phyloP scores from a whole-genome alignment of 2,888 invertebrate species.

The Pristionchus maxplancki region DNA sequence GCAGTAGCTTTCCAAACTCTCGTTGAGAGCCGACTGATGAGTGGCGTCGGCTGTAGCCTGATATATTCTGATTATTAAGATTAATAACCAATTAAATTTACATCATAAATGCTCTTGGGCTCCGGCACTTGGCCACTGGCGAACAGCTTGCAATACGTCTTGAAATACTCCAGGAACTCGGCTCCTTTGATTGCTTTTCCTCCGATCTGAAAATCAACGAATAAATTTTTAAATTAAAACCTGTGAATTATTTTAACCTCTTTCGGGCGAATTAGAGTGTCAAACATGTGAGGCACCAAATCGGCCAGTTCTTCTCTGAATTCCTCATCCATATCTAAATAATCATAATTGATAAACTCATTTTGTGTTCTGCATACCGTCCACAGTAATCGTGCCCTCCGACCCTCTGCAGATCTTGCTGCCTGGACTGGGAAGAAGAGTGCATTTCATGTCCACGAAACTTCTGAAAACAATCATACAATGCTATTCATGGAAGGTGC shows the following conservation, averaged over 20 bases:
- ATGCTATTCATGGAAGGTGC: no score
- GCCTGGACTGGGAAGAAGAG: conserved; percentile 13
- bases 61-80: background rate
- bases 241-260: no score
- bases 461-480: background rate
- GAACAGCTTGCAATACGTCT: conserved; percentile 9
- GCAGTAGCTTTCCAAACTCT: background rate
- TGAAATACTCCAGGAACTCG: background rate
- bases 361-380: background rate
- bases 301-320: background rate
- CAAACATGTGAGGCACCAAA: background rate
- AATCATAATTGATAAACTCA: background rate
- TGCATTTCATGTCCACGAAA: conserved; percentile 15
- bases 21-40: background rate
- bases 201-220: background rate
- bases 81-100: background rate
- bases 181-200: background rate
- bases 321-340: conserved; percentile 6
- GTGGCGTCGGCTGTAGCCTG: conserved; percentile 5
- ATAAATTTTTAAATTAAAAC: background rate
- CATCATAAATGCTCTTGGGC: background rate
- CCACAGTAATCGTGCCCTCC: background rate
- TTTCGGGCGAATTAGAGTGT: background rate
- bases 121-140: conserved; percentile 27
- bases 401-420: conserved; percentile 13